Percentiles rank a stretch among this genome's conserved stretches.
These are phyloP conservation scores for Caranx ignobilis DNA, from an alignment of 2,113 vertebrate species.

Conservation along the genomic window DNA sequence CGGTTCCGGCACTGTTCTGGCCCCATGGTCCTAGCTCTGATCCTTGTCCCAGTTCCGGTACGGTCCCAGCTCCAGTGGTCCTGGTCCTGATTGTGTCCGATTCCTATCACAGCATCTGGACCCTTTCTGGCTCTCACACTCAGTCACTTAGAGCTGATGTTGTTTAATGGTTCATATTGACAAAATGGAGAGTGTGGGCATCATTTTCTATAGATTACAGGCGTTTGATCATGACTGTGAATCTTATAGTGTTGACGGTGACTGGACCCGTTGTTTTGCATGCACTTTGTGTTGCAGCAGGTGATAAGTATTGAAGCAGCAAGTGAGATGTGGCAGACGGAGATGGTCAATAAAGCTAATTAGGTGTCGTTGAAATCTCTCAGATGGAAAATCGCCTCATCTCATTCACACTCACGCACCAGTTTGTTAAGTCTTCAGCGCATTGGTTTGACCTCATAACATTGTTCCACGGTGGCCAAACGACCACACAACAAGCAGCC, in stretches of 20 bases:
- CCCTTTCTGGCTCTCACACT: no score
- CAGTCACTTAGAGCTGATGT: no score
- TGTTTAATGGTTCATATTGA: neutral
- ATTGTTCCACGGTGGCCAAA: neutral
- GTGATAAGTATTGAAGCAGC: conserved; percentile 6
- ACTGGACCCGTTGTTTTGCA: neutral
- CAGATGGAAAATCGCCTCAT: neutral
- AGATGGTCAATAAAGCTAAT: conserved; percentile 27
- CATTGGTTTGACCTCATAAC: neutral
- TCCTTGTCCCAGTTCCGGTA: no score
- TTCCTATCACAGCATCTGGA: no score
- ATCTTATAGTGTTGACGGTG: neutral
- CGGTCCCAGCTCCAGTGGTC: no score
- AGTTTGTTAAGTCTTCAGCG: neutral
- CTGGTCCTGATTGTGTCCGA: no score
- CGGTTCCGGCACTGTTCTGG: no score
- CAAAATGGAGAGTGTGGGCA: neutral
- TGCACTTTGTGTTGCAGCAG: neutral
- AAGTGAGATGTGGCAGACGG: neutral
- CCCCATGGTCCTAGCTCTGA: no score
- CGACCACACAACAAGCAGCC: neutral
- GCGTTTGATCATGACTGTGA: neutral
- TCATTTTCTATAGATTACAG: neutral
- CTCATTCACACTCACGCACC: conserved; percentile 9
- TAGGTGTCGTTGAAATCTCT: neutral